Conservation (phyloP, 1,140 invertebrate genomes). For the Dreissena rostriformis region DNA sequence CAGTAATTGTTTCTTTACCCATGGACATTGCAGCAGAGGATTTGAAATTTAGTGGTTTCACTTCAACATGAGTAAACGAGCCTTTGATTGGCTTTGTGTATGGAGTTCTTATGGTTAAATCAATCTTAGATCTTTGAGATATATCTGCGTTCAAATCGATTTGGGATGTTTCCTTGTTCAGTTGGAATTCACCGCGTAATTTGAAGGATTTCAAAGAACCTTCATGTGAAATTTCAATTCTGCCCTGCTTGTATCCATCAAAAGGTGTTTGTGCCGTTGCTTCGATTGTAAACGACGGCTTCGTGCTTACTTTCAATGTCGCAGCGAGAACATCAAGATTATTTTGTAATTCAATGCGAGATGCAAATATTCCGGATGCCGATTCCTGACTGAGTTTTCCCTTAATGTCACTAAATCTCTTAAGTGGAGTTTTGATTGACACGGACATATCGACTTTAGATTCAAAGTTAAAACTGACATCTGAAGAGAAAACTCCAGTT, state of each 20-base stretch:
- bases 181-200: constrained; percentile 5
- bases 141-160: constrained; percentile 5
- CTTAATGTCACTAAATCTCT: constrained; percentile 11
- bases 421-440: constrained; percentile 13
- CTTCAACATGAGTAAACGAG: constrained; percentile 27
- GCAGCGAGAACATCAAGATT: background rate
- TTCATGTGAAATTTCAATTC: constrained; percentile 16
- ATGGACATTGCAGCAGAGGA: constrained; percentile 18
- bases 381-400: constrained; percentile 17
- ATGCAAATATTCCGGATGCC: background rate
- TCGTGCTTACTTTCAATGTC: background rate
- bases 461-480: constrained; percentile 16
- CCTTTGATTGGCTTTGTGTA: constrained; percentile 27
- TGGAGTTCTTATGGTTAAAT: constrained; percentile 21
- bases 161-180: constrained; percentile 19
- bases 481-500: constrained; percentile 6
- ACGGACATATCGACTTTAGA: background rate
- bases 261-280: constrained; percentile 2
- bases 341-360: background rate
- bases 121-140: constrained; percentile 23
- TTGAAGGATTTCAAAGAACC: constrained; percentile 20
- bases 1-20: constrained; percentile 20
- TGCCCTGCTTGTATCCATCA: background rate
- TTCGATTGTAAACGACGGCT: background rate
- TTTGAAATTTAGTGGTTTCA: constrained; percentile 19